phyloP scores from a whole-genome alignment of 2,113 vertebrate species.

The Myiopsitta monachus region DNA sequence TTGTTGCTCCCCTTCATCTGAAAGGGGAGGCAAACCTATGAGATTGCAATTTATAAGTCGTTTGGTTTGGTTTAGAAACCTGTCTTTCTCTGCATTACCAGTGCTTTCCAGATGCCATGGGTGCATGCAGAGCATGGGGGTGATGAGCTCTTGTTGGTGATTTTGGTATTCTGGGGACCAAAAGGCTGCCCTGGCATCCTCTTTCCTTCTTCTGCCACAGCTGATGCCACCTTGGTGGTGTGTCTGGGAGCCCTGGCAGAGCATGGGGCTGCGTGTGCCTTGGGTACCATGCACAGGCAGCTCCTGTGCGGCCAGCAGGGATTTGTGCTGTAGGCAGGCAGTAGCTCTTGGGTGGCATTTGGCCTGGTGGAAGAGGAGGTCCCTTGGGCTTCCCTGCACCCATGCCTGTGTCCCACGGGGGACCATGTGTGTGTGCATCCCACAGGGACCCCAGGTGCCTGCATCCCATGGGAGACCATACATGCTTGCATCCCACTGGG shows the following conservation, averaged over 20 bases:
- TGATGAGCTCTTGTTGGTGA: not conserved
- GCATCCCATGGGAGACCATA: not conserved
- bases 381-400: not conserved
- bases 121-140: fast-evolving
- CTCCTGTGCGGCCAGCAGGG: not conserved
- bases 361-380: not conserved
- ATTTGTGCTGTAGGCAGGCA: not conserved
- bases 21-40: not conserved
- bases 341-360: not conserved
- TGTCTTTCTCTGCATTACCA: fast-evolving
- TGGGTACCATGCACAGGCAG: not conserved
- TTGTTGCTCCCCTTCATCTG: not conserved
- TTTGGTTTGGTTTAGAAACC: not conserved
- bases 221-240: not conserved
- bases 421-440: fast-evolving
- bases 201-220: not conserved
- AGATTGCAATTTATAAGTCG: not conserved
- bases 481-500: not conserved
- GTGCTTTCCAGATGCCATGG: fast-evolving
- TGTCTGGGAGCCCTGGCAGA: not conserved
- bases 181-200: not conserved
- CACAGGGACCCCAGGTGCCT: not conserved
- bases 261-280: fast-evolving
- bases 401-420: not conserved
- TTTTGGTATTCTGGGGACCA: fast-evolving